Base-by-base conservation (phyloP, 2,113 vertebrate species). In the Aramus guarauna region DNA sequence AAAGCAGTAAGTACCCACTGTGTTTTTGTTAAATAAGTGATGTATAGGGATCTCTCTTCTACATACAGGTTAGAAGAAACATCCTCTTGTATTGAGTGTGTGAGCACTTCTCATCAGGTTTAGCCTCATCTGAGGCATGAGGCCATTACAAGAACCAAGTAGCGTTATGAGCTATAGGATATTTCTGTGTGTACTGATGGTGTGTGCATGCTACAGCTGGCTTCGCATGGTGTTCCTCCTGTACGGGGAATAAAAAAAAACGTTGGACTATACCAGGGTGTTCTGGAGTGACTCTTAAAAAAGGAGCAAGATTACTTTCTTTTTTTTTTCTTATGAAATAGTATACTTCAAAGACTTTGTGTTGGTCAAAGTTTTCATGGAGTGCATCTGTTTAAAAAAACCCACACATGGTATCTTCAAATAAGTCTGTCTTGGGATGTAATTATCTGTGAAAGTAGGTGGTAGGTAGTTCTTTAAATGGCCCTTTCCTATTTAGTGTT, bases 361-460 rank as follows among this genome's bases (percentile, higher is more conserved):
- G 62, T 39, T 73, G 68, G 34, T 12, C 24, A 36, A 8, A 86
- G 55, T 69, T 18, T 89, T 71, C 3, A 1, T 69, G 47, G 47
- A 77, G 10, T 53, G 12, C 9, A 10, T 69, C 16, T 73, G 19
- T 81, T 93, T 74, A 29, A 17, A 63, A 80, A 82, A 88, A 24
- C 1, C 30, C 26, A 41, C 19, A 32, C 0, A 0, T 37, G 6
- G 7, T n/a, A 32, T 77, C 45, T 78, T 95, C 32, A 32, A n/a
- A 10, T 80, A 48, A 77, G 15, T 81, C 77, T 78, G 47, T 50
- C n/a, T 71, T 74, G 29, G 68, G 13, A 32, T 58, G 12, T 52
- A 74, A 39, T 83, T 58, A 52, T 17, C 41, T 90, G 26, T 74
- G 84, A 21, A 53, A 80, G 76, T 27, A 62, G 64, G 64, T 68